Evolutionary conservation across 2,888 invertebrate species (phyloP).

Genomic region (Aproaerema taeniolella): DNA sequence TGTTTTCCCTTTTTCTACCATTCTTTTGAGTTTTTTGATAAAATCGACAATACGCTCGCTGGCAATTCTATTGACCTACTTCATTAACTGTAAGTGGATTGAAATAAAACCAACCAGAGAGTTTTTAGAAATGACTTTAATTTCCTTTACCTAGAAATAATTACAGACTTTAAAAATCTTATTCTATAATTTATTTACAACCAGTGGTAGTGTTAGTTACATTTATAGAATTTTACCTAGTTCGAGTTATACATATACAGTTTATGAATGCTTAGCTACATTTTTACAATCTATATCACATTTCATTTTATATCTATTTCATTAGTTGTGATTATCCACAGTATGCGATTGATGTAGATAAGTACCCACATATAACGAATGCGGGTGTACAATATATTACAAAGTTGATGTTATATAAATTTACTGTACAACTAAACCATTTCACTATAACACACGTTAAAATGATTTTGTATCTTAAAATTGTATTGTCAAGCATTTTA

Average conservation of each 20-base stretch:
- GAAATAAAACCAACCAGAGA: slow-evolving; percentile 10
- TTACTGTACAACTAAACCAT: slow-evolving; percentile 27
- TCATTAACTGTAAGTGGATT: too few relatives aligned
- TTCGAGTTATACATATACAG: slow-evolving; percentile 53
- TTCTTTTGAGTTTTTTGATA: too few relatives aligned
- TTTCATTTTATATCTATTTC: slow-evolving; percentile 65
- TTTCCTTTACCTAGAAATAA: slow-evolving; percentile 67
- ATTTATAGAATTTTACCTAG: slow-evolving; percentile 39
- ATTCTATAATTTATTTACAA: slow-evolving; percentile 70
- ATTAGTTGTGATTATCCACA: slow-evolving; percentile 18
- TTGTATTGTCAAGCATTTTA: slow-evolving; percentile 75
- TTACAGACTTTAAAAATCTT: slow-evolving; percentile 76
- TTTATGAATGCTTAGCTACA: slow-evolving; percentile 57
- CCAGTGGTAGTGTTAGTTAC: slow-evolving; percentile 49
- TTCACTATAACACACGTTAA: slow-evolving; percentile 33
- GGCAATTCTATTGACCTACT: too few relatives aligned
- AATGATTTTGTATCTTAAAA: slow-evolving; percentile 51
- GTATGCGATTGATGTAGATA: too few relatives aligned
- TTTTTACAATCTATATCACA: slow-evolving; percentile 77
- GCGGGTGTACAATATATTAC: too few relatives aligned
- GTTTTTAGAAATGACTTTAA: slow-evolving; percentile 66
- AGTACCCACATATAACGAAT: too few relatives aligned
- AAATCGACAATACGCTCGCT: too few relatives aligned
- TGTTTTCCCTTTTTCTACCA: too few relatives aligned
- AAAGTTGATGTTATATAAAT: too few relatives aligned